Conservation (phyloP, 2,797 vertebrate species). For the Sciurus carolinensis region DNA sequence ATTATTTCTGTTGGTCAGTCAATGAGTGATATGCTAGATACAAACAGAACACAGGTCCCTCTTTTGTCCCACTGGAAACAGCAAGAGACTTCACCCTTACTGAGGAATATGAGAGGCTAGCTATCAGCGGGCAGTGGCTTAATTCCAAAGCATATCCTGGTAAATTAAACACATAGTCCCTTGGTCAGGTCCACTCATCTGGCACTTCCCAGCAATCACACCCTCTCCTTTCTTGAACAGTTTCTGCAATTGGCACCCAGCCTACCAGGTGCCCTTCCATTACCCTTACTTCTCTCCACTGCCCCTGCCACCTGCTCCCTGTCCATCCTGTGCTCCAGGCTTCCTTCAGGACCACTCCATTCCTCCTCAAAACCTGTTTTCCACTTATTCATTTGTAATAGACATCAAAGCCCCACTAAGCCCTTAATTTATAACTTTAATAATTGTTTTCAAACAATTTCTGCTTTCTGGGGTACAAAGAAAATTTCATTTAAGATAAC, state of each 20-base stretch:
- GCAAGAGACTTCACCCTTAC: background rate
- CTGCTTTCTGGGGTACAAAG: background rate
- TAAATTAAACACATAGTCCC: background rate
- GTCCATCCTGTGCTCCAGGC: background rate
- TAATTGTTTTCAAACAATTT: background rate
- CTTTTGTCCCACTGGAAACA: background rate
- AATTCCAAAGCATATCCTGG: background rate
- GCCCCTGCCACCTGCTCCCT: background rate
- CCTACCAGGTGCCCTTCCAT: background rate
- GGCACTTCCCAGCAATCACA: background rate
- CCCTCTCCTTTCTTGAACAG: background rate
- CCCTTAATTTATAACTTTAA: background rate
- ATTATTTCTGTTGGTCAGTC: background rate
- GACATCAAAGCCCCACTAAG: background rate
- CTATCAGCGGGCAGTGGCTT: background rate
- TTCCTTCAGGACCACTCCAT: background rate
- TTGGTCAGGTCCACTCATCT: background rate
- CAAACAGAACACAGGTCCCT: background rate
- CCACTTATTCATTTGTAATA: background rate
- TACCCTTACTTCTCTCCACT: too few species aligned
- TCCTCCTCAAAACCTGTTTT: background rate
- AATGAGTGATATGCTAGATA: background rate
- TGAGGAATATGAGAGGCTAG: background rate
- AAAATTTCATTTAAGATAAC: constrained; percentile 22
- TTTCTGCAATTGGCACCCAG: background rate